Evolutionary conservation across 1,140 invertebrate genomes (phyloP).

Genomic region (Zaprionus nigranus): DNA sequence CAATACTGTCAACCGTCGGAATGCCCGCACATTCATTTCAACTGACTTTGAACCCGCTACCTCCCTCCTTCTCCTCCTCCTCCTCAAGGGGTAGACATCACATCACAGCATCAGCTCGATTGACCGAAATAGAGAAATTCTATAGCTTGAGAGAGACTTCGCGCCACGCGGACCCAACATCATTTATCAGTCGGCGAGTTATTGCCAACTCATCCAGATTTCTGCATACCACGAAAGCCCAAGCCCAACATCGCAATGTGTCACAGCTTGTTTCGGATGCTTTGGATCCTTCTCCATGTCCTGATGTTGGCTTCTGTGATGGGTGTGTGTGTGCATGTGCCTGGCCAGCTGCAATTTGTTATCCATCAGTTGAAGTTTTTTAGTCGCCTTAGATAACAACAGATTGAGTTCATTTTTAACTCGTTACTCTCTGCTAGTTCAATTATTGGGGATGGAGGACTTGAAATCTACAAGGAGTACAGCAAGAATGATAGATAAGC

Average conservation of each 20-base stretch:
- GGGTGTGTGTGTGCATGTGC: constrained; percentile 17
- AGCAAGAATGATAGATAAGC: not conserved
- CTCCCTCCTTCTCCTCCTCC: not conserved
- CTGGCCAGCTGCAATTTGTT: constrained; percentile 62
- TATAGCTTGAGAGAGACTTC: constrained; percentile 47
- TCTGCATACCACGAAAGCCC: constrained; percentile 54
- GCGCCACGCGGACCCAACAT: constrained; percentile 47
- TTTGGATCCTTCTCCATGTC: constrained; percentile 12
- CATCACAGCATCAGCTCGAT: constrained; percentile 56
- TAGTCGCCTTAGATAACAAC: constrained; percentile 7
- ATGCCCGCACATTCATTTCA: constrained; percentile 83
- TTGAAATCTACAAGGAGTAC: not conserved
- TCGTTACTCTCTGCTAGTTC: not conserved
- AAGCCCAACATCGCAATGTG: constrained; percentile 53
- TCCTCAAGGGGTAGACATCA: constrained; percentile 25
- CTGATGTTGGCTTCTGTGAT: not conserved
- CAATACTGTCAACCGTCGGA: constrained; percentile 78
- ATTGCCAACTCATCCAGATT: constrained; percentile 76
- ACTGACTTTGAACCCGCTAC: constrained; percentile 2
- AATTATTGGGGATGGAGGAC: not conserved
- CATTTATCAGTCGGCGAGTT: constrained; percentile 76
- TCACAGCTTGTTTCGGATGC: constrained; percentile 47
- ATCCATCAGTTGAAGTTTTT: constrained; percentile 58
- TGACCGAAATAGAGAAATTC: constrained; percentile 79
- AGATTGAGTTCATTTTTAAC: constrained; percentile 8